Percentiles rank a stretch among this genome's conserved stretches.
Evolutionary conservation across 2,113 vertebrate genomes (phyloP).

Genomic region (Malaclemys terrapin): DNA sequence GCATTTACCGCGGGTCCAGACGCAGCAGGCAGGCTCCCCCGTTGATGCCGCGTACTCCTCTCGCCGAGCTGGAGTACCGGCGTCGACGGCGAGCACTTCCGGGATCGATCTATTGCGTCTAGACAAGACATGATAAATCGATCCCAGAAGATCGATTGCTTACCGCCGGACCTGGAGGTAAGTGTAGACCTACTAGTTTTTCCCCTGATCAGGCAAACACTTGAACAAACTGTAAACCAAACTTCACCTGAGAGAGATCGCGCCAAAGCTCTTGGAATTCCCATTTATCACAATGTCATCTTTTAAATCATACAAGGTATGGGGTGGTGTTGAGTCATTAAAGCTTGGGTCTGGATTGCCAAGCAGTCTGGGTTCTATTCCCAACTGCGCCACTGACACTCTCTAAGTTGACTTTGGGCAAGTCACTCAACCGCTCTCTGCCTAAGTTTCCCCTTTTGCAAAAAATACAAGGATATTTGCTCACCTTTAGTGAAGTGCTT

Average conservation of each 20-base stretch:
- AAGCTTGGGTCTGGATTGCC: slow-evolving; percentile 61
- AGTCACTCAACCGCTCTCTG: background rate
- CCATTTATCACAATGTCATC: slow-evolving; percentile 2
- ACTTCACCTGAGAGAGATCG: background rate
- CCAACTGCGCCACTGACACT: background rate
- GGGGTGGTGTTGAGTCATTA: slow-evolving; percentile 14
- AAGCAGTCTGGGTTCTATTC: slow-evolving; percentile 42
- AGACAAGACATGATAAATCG: no score
- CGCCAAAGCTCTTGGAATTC: background rate
- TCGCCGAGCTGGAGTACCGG: no score
- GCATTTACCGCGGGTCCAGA: no score
- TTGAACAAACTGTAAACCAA: slow-evolving; percentile 35
- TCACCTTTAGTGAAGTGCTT: background rate
- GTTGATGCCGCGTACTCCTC: no score
- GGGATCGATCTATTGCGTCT: no score
- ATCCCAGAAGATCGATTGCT: no score
- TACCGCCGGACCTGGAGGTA: no score
- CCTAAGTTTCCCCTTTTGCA: slow-evolving; percentile 7
- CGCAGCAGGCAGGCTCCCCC: no score
- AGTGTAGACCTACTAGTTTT: background rate
- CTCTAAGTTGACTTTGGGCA: background rate
- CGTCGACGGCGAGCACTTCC: no score
- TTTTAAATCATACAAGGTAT: slow-evolving; percentile 11
- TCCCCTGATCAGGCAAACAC: background rate
- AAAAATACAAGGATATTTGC: background rate